Evolutionary conservation across 2,113 vertebrate genomes (phyloP), one percentile per base, ranked within the genome.

Genomic region (Pseudolaguvia tuberculata): DNA sequence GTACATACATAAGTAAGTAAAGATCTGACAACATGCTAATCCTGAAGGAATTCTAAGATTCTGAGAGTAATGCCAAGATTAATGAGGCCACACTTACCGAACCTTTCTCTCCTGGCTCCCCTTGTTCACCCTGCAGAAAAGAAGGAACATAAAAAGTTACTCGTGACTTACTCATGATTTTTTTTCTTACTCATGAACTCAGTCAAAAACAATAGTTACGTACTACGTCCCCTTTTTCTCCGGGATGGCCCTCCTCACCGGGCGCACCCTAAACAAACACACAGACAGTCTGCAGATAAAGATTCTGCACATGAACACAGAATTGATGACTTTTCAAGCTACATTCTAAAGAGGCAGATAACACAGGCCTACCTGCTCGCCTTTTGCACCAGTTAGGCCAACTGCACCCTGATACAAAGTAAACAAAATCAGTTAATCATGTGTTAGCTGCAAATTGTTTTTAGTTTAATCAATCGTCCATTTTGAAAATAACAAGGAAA

Each of bases 221-320:
- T 91, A 98, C 96, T 76, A 91, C 70, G 7, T 96, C 94, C 82
- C 96, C 96, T 82, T 83, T 89, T 15, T 88, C 88, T 87, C 96
- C 96, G 65, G 89, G 62, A 69, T 92, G 91, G 72, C 96, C 96
- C 85, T 98, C 96, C 82, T 91, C 90, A 80, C 96, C 96, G 74
- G 92, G 17, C 13, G 83, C 47, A 42, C 96, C 96, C 96, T 98
- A 50, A 53, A 87, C 66, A 50, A 67, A 17, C 70, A 65, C 39
- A 69, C 53, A 29, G 62, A 8, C 7, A 47, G 23, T 0, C 21
- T 63, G 70, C 27, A 72, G 25, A 77, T 15, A 1, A 50, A 14
- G 11, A 18, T 39, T 2, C 18, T 35, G 31, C 29, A 35, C 2
- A 70, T 55, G 42, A 70, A 35, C 31, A 55, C 1, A 35, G 15